phyloP scores from a whole-genome alignment of 2,888 invertebrate genomes.

The Latrodectus hesperus region DNA sequence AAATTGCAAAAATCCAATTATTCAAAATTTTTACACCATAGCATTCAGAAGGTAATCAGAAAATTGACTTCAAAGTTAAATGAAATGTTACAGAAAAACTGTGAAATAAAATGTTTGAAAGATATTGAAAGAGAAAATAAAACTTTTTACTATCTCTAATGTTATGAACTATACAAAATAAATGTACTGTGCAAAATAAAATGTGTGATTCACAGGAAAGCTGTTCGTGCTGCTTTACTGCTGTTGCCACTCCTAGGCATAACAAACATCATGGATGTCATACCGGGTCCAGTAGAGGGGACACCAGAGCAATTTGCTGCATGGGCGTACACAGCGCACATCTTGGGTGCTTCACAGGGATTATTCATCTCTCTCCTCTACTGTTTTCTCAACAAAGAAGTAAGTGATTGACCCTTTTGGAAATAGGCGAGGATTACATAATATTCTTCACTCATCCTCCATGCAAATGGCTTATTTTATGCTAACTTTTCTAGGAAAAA shows the following conservation, averaged over 20 bases:
- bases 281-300: conserved; percentile 81
- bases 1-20: too few relatives aligned
- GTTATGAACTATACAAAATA: too few relatives aligned
- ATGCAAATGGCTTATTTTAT: background rate
- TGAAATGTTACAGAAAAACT: too few relatives aligned
- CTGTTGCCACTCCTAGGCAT: conserved; percentile 87
- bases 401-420: conserved; percentile 74
- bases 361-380: conserved; percentile 86
- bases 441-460: background rate
- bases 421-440: background rate
- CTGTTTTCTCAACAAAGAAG: conserved; percentile 89
- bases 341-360: conserved; percentile 89
- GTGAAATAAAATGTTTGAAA: too few relatives aligned
- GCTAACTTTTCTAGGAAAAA: background rate
- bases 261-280: conserved; percentile 84
- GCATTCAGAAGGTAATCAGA: too few relatives aligned
- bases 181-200: too few relatives aligned
- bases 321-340: conserved; percentile 87
- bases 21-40: too few relatives aligned
- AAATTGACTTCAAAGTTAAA: too few relatives aligned
- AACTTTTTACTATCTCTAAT: too few relatives aligned
- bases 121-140: too few relatives aligned
- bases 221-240: conserved; percentile 85
- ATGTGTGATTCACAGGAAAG: conserved; percentile 79
- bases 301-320: conserved; percentile 83